Percentiles rank a stretch among this genome's conserved stretches.
Conservation (phyloP, 2,113 vertebrate genomes). For the Ptychochromis oligacanthus region DNA sequence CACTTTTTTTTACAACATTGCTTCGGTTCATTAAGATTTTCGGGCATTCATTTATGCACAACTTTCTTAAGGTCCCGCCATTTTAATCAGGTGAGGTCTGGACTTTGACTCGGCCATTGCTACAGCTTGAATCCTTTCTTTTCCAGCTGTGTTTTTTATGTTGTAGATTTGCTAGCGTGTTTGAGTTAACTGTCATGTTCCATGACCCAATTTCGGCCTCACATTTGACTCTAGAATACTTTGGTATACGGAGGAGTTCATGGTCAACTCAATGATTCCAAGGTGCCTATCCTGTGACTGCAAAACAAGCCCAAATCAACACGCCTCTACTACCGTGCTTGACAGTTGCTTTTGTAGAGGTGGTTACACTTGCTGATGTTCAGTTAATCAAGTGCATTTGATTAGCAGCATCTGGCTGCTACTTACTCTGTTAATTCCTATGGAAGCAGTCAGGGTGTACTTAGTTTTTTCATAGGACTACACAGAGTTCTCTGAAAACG, state of each 20-base stretch:
- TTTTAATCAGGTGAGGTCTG: neutral
- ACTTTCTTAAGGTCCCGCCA: neutral
- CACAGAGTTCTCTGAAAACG: too few relatives aligned
- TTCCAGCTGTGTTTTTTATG: neutral
- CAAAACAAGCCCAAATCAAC: too few relatives aligned
- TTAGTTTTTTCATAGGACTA: neutral
- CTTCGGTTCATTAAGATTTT: neutral
- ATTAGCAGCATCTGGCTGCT: neutral
- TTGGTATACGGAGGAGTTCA: neutral
- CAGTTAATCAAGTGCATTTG: neutral
- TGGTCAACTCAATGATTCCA: neutral
- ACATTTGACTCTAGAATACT: neutral
- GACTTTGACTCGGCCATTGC: neutral
- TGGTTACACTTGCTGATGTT: neutral
- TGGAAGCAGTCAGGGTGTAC: neutral
- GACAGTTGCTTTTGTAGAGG: neutral
- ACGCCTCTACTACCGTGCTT: too few relatives aligned
- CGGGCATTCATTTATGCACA: neutral
- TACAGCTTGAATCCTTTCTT: neutral
- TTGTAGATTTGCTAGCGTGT: neutral
- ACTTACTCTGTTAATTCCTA: neutral
- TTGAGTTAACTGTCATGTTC: neutral
- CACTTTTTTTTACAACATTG: neutral
- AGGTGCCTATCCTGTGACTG: neutral
- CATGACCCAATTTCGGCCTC: neutral